A percentile compares a stretch with the other conserved stretches of the same genome.
phyloP scores from a whole-genome alignment of 2,888 invertebrate genomes.

The Cantharis rufa region DNA sequence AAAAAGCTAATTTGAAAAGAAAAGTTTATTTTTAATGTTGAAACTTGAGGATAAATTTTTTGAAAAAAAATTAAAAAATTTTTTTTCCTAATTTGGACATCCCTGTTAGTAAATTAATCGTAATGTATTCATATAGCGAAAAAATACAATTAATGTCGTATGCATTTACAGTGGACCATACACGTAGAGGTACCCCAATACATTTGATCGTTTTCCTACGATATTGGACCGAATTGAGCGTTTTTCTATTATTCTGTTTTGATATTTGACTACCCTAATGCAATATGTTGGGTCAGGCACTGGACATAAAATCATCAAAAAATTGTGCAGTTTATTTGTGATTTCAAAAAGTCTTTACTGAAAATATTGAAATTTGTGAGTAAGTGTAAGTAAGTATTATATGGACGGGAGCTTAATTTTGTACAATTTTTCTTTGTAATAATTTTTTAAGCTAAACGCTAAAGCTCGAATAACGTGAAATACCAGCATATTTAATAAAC shows the following conservation, averaged over 20 bases:
- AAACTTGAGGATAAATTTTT: not conserved
- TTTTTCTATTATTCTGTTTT: slow-evolving; percentile 50
- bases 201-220: slow-evolving; percentile 31
- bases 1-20: too few relatives aligned
- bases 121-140: slow-evolving; percentile 48
- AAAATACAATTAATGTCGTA: slow-evolving; percentile 50
- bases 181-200: slow-evolving; percentile 19
- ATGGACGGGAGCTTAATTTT: too few relatives aligned
- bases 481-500: not conserved
- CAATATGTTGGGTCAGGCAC: slow-evolving; percentile 48
- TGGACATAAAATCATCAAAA: slow-evolving; percentile 36
- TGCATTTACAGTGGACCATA: slow-evolving; percentile 44
- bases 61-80: not conserved
- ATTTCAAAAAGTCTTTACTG: not conserved
- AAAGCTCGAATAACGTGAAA: not conserved
- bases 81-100: slow-evolving; percentile 29
- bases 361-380: too few relatives aligned
- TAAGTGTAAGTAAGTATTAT: too few relatives aligned
- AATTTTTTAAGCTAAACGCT: not conserved
- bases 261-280: slow-evolving; percentile 52
- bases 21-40: too few relatives aligned
- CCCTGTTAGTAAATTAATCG: slow-evolving; percentile 40
- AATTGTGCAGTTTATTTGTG: slow-evolving; percentile 25
- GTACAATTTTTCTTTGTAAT: too few relatives aligned
- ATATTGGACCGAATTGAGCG: slow-evolving; percentile 34